phyloP scores from a whole-genome alignment of 2,888 invertebrate genomes.

The Nemapogon koenigi region DNA sequence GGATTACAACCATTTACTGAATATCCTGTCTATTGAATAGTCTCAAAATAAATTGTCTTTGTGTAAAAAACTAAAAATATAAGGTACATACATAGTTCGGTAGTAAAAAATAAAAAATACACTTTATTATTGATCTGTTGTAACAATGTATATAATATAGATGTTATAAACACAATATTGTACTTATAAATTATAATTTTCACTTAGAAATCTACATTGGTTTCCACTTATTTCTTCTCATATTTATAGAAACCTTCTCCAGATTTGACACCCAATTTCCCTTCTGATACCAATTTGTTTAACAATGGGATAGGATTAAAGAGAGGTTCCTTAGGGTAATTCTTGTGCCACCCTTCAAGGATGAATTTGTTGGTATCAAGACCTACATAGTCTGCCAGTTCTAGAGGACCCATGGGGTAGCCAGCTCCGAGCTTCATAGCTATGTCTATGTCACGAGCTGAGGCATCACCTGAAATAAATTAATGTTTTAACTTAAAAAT shows the following conservation, averaged over 20 bases:
- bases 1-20: too few relatives aligned
- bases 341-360: slow-evolving; percentile 78
- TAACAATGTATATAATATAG: neutral
- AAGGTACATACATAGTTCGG: too few relatives aligned
- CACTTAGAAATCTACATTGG: too few relatives aligned
- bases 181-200: neutral
- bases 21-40: too few relatives aligned
- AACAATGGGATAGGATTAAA: slow-evolving; percentile 60
- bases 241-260: slow-evolving; percentile 85
- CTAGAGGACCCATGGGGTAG: slow-evolving; percentile 91
- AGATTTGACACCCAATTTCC: slow-evolving; percentile 78
- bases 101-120: too few relatives aligned
- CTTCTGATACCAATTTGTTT: slow-evolving; percentile 72
- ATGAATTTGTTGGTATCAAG: slow-evolving; percentile 80
- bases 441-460: slow-evolving; percentile 80
- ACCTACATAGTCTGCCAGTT: slow-evolving; percentile 83
- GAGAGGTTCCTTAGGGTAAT: slow-evolving; percentile 37
- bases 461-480: slow-evolving; percentile 65
- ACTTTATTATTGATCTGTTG: neutral
- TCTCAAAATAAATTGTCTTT: too few relatives aligned
- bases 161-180: neutral
- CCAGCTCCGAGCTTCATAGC: slow-evolving; percentile 92
- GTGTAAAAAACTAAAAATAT: too few relatives aligned
- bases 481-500: too few relatives aligned
- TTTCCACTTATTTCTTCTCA: slow-evolving; percentile 16